Evolutionary conservation across 2,113 vertebrate genomes (phyloP), one percentile per base, ranked within the genome.

Genomic region (Scytalopus superciliaris): DNA sequence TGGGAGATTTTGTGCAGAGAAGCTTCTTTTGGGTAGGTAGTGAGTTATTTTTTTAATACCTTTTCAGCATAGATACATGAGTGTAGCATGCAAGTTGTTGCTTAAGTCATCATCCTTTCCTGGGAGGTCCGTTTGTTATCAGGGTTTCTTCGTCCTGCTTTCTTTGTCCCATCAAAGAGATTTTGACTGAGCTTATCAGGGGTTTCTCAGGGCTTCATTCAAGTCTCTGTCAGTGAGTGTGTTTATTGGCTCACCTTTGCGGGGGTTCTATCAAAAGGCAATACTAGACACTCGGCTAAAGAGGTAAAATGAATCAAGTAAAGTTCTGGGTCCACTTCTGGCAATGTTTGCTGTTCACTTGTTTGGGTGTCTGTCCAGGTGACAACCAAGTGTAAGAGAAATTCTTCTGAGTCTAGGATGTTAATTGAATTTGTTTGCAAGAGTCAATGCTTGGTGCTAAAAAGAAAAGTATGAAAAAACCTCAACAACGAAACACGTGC

Each of bases 171-270:
- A 33, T 15, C 39, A 33, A 69, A 25, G 30, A 60, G 10, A 2
- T 75, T 91, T 78, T 60, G 44, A 5, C 7, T 84, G 84, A 62
- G 3, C 2, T 62, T 31, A 9, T 21, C 7, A 3, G 14, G 10
- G 35, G 37, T 56, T 4, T 70, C 28, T 63, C 39, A 19, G 9
- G 15, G 7, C 35, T 75, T 75, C 2, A 2, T 7, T 15, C 55
- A 25, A 30, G 15, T 53, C n/a, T 62, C 13, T 19, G 3, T n/a
- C 7, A 2, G 11, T 12, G 10, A 2, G 11, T 12, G 10, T 1
- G 1, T 63, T 57, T 47, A 21, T 14, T 5, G 4, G 12, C 25
- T 42, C 0, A 1, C 18, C 15, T 70, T 64, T 60, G 13, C 14
- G 0, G 4, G 52, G 10, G 12, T 8, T 84, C 12, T 76, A 17